Evolutionary conservation across 2,888 invertebrate species (phyloP).

Genomic region (Scelioninae gen. 1): DNA sequence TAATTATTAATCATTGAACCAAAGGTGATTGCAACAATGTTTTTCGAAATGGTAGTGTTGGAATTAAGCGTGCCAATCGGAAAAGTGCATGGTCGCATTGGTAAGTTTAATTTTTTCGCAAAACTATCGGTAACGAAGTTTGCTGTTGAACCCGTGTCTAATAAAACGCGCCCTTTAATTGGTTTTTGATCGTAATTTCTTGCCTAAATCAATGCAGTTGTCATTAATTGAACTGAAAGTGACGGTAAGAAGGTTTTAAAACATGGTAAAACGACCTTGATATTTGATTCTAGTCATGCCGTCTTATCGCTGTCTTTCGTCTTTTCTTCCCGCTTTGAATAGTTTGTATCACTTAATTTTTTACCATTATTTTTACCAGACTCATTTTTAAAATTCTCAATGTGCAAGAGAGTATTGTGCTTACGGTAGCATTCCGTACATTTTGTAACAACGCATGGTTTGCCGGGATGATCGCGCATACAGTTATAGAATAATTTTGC

Average conservation of each 20-base stretch:
- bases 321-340: neutral
- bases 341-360: too few species aligned
- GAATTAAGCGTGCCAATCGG: constrained; percentile 11
- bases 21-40: neutral
- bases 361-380: neutral
- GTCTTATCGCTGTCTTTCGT: neutral
- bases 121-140: constrained; percentile 6
- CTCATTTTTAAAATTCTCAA: too few species aligned
- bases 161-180: neutral
- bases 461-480: constrained; percentile 31
- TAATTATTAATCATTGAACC: neutral
- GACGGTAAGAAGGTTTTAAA: neutral
- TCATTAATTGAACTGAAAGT: neutral
- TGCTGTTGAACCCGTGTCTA: neutral
- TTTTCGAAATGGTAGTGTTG: neutral
- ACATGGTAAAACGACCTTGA: too few species aligned
- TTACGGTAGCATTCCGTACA: constrained; percentile 2
- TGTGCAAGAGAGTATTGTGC: constrained; percentile 19
- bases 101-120: neutral
- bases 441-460: constrained; percentile 7
- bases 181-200: neutral
- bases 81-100: constrained; percentile 8
- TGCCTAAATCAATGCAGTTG: neutral
- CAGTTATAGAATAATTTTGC: constrained; percentile 17
- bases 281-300: constrained; percentile 16